Percentiles rank a stretch among this genome's conserved stretches.
phyloP scores from a whole-genome alignment of 30 jellyfish, hydroid and myxozoan species.

The Cassiopea andromeda region DNA sequence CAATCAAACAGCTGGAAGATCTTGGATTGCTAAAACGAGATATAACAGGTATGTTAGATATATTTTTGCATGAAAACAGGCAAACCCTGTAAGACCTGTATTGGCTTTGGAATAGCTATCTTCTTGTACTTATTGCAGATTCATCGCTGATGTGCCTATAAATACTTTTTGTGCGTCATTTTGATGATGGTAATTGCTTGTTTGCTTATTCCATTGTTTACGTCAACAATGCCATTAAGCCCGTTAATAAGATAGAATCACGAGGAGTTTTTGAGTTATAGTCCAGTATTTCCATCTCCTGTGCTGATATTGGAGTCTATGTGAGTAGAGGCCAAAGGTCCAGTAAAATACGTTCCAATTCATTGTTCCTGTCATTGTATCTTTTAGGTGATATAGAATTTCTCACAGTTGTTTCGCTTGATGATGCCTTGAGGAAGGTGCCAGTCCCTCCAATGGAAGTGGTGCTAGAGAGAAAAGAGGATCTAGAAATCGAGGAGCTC shows the following conservation, averaged over 20 bases:
- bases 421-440: conserved; percentile 52
- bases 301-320: too few species aligned
- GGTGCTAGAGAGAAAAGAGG: conserved; percentile 54
- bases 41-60: conserved; percentile 34
- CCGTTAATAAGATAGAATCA: too few species aligned
- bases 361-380: neutral
- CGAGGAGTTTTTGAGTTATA: too few species aligned
- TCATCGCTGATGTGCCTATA: too few species aligned
- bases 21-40: conserved; percentile 71
- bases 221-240: too few species aligned
- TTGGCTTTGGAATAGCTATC: neutral
- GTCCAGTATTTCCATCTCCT: too few species aligned
- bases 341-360: too few species aligned
- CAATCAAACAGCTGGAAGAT: conserved; percentile 76
- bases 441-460: conserved; percentile 62
- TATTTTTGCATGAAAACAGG: too few species aligned
- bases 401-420: conserved; percentile 32
- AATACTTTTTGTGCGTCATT: too few species aligned
- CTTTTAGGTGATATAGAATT: conserved; percentile 40
- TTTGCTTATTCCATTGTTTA: too few species aligned
- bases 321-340: neutral
- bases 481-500: conserved; percentile 45
- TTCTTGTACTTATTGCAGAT: neutral
- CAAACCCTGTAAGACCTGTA: too few species aligned
- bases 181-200: too few species aligned